Percentiles rank a stretch among this genome's conserved stretches.
These are phyloP conservation scores for Panagrolaimus sp. DNA, from an alignment of 1,140 invertebrate species.

Conservation along the genomic window DNA sequence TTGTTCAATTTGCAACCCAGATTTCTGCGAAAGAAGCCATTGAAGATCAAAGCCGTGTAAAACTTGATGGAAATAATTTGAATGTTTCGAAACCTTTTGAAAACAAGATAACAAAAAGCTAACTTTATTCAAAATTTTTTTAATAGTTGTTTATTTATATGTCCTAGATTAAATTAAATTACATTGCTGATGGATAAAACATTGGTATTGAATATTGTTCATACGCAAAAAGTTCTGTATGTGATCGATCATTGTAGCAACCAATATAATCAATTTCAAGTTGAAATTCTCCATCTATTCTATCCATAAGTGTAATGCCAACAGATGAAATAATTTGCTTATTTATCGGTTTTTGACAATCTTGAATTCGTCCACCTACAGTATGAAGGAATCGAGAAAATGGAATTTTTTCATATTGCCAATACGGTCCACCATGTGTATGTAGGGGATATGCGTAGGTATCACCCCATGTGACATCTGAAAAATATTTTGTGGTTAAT, in stretches of 20 bases:
- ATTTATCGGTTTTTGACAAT: constrained; percentile 39
- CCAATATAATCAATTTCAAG: constrained; percentile 58
- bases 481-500: constrained; percentile 18
- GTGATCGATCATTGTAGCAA: constrained; percentile 46
- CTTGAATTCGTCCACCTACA: constrained; percentile 49
- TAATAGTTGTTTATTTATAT: constrained; percentile 11
- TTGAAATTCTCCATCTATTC: constrained; percentile 51
- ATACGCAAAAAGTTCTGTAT: constrained; percentile 55
- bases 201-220: constrained; percentile 50
- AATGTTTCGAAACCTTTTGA: background rate
- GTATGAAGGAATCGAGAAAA: constrained; percentile 57
- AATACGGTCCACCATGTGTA: constrained; percentile 58
- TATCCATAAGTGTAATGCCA: constrained; percentile 54
- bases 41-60: background rate
- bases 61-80: background rate
- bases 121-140: background rate
- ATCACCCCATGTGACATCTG: constrained; percentile 56
- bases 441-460: constrained; percentile 52
- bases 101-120: background rate
- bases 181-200: constrained; percentile 41
- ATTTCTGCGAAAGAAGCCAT: background rate
- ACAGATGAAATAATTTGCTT: constrained; percentile 44
- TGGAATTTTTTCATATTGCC: constrained; percentile 57
- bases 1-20: background rate
- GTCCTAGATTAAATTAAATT: background rate